Evolutionary conservation across 2,888 invertebrate genomes (phyloP), one percentile per base, ranked within the genome.

Genomic region (Rhagonycha lutea): DNA sequence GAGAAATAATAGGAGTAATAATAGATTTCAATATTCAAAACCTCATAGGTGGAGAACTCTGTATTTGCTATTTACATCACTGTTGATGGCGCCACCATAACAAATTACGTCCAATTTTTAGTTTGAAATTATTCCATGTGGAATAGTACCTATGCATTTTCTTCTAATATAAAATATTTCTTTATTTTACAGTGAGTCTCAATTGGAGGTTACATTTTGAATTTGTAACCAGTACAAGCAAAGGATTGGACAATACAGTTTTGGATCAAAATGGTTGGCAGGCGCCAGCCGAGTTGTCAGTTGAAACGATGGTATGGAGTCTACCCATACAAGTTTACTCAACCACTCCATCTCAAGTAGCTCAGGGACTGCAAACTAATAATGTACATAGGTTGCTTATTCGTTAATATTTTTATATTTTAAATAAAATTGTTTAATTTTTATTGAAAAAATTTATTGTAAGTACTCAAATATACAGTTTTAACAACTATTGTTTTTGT

Each of bases 291-390:
- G 93, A 93, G 80, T 90, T 98, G 29, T 93, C 96, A 11, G 98
- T 99, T 75, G 98, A 99, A 88, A 99, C 99, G 0, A 98, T 99
- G 97, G 94, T 98, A 12, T 99, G 99, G 99, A 97, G 98, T 89
- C 90, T 99, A 72, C 98, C 98, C 0, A 94, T 99, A 72, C 96
- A 95, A 84, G 92, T 99, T 76, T 97, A 96, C 88, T 96, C 98
- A 0, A 96, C 98, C 7, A 92, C 96, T 79, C 97, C 98, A 0
- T 90, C 92, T 80, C 94, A 95, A 86, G 94, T 95, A 23, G 92
- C 93, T 67, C 93, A 94, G 83, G 92, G 93, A 82, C 83, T 90
- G 61, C 89, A 89, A 81, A 85, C 87, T 32, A 87, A 87, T 80
- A 84, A 83, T 28, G 82, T 85, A 67, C 86, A 87, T 80, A 84